Evolutionary conservation across 2,888 invertebrate species (phyloP).

Genomic region (Meloe dianella): DNA sequence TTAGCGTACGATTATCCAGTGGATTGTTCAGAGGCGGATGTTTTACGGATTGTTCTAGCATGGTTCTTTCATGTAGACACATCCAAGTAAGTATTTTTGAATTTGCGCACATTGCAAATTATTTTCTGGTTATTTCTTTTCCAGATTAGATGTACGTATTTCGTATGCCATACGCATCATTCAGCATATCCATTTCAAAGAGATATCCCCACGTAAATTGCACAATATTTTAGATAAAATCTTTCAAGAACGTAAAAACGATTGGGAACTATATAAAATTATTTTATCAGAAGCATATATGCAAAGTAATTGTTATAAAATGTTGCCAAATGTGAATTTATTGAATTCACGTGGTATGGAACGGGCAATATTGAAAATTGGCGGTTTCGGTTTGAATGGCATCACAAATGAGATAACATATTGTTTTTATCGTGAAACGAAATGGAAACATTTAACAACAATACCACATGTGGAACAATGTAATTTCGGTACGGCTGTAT

Average conservation of each 20-base stretch:
- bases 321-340: conserved; percentile 48
- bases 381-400: conserved; percentile 72
- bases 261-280: conserved; percentile 55
- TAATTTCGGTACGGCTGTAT: conserved; percentile 73
- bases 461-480: conserved; percentile 78
- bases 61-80: conserved; percentile 64
- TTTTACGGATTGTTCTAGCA: conserved; percentile 65
- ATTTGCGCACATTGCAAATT: background rate
- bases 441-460: conserved; percentile 70
- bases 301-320: conserved; percentile 40
- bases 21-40: conserved; percentile 69
- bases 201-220: conserved; percentile 55
- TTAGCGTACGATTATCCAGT: conserved; percentile 72
- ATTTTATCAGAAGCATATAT: conserved; percentile 55
- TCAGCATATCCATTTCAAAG: conserved; percentile 60
- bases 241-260: conserved; percentile 45
- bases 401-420: conserved; percentile 73
- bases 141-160: conserved; percentile 54
- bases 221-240: conserved; percentile 48
- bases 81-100: conserved; percentile 47
- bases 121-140: conserved; percentile 37
- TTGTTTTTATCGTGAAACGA: conserved; percentile 64
- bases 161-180: conserved; percentile 59
- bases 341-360: conserved; percentile 73
- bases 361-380: conserved; percentile 70